Percentiles rank a stretch among this genome's conserved stretches.
Conservation (phyloP, 2,888 invertebrate genomes). For the Philonicus albiceps region DNA sequence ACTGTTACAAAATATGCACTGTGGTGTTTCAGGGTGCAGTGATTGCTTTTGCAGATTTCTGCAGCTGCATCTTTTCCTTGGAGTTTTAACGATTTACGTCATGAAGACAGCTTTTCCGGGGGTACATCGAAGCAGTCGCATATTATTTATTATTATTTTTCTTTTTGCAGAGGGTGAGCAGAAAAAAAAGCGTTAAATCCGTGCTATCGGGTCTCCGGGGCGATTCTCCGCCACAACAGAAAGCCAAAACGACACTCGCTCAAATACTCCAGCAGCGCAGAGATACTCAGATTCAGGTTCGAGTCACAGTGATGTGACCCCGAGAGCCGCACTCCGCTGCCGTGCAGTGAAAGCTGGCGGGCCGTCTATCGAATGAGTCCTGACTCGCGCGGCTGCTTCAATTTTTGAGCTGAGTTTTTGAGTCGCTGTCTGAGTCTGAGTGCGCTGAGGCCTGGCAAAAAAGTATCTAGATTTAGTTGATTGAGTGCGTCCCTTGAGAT, state of each 20-base stretch:
- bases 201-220: neutral
- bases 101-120: neutral
- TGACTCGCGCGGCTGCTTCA: neutral
- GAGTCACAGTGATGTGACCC: too few relatives aligned
- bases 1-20: neutral
- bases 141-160: neutral
- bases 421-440: neutral
- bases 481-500: constrained; percentile 36
- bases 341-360: neutral
- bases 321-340: too few relatives aligned
- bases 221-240: neutral
- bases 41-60: neutral
- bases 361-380: neutral
- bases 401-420: too few relatives aligned
- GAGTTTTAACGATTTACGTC: neutral
- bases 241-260: neutral
- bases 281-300: neutral
- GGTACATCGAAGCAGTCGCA: neutral
- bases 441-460: neutral
- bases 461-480: constrained; percentile 18
- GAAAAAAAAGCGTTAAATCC: neutral
- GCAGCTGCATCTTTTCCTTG: constrained; percentile 25
- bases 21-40: neutral
- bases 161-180: too few relatives aligned
- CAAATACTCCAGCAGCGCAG: neutral